Base-by-base conservation (phyloP, 2,888 invertebrate genomes). In the Oxycera nigricornis region DNA sequence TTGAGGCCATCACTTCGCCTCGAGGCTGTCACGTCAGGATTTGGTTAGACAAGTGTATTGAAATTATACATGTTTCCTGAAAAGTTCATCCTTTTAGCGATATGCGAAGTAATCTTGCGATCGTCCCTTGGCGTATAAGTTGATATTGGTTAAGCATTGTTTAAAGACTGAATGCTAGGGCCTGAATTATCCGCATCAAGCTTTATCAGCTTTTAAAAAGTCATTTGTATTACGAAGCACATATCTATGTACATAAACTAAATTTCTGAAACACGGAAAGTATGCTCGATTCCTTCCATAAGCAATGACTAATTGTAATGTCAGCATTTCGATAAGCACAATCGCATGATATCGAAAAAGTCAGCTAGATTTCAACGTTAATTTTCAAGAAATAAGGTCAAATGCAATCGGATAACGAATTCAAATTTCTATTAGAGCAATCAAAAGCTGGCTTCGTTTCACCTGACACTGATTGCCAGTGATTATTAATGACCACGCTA, bases 331-430 rank as follows among this genome's bases (percentile, higher is more conserved):
- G 11, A 35, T 35, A 35, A 35, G 35, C 35, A 35, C 11, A 11
- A 35, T 35, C 11, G 6, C 35, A 11, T 6, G 11, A 35, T 35
- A 35, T n/a, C n/a, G n/a, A 35, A 35, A 7, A 35, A 35, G 35
- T 35, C 11, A 35, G 6, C 35, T 35, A 11, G 35, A 35, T 35
- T 35, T 35, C 35, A 35, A 35, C 6, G 35, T 35, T 35, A 35
- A 35, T 35, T 35, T 35, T 11, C 35, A 35, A 35, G 11, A 35
- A 35, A 35, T 55, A 55, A 55, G 52, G 52, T 55, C 52, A 24
- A 55, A 6, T 55, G 52, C 52, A 55, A 55, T 55, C 52, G 52
- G 24, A 24, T 55, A 55, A 24, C 20, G 11, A 55, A 55, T 55
- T 55, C 4, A 46, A 3, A 46, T 35, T 11, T 35, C 6, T 11